These are phyloP conservation scores for Neogobius melanostomus DNA, from an alignment of 2,113 vertebrate genomes.

Conservation along the genomic window DNA sequence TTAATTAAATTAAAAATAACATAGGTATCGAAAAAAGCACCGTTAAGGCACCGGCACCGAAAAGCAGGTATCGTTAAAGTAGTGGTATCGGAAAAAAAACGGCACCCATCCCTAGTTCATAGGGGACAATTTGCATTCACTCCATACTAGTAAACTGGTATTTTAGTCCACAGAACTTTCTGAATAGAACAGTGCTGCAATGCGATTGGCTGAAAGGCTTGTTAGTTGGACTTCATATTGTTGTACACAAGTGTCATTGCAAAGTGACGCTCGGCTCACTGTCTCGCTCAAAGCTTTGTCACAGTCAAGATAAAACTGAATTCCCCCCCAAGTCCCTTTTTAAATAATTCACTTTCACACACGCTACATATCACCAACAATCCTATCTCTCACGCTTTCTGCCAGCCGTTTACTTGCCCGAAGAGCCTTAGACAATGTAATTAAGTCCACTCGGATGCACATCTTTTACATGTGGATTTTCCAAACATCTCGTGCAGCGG, in stretches of 20 bases:
- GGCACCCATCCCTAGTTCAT: no score
- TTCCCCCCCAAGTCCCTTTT: neutral
- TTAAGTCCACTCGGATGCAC: slow-evolving; percentile 6
- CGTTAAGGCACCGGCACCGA: no score
- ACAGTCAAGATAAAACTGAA: neutral
- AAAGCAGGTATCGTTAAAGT: no score
- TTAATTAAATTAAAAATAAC: no score
- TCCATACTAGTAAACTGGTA: no score
- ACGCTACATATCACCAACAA: slow-evolving; percentile 1
- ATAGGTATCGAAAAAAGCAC: no score
- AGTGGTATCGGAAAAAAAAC: no score
- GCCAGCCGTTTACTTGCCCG: slow-evolving; percentile 2
- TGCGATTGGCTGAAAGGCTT: neutral
- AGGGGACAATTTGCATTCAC: no score
- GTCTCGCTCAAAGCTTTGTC: neutral
- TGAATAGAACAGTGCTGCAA: neutral
- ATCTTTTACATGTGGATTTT: slow-evolving; percentile 14
- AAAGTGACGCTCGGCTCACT: neutral
- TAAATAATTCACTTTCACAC: slow-evolving; percentile 16
- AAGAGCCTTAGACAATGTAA: slow-evolving; percentile 19
- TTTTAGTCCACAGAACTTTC: no score
- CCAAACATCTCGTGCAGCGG: slow-evolving; percentile 12
- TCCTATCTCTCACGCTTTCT: slow-evolving; percentile 4
- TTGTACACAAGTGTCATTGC: neutral
- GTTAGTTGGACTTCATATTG: neutral